These are phyloP conservation scores for Isoperla grammatica DNA, from an alignment of 2,888 invertebrate genomes.

Conservation along the genomic window DNA sequence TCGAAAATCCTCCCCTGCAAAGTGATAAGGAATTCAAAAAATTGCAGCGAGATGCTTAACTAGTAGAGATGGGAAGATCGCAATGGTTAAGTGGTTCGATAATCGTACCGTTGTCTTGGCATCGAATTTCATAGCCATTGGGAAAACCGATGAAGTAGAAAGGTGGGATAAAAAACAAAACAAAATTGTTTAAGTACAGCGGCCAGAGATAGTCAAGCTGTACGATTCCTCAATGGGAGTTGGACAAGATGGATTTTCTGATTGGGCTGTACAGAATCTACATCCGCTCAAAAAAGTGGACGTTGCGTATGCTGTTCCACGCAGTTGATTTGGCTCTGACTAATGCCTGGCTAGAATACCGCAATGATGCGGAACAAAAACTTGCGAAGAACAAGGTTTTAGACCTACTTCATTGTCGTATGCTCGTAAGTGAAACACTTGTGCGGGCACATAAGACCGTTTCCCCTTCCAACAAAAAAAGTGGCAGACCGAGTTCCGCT, in stretches of 20 bases:
- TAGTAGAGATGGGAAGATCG: conserved; percentile 3
- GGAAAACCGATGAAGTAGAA: conserved; percentile 28
- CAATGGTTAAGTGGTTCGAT: conserved; percentile 31
- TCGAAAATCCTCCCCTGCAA: conserved; percentile 25
- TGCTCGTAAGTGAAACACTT: not conserved
- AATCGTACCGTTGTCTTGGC: conserved; percentile 32
- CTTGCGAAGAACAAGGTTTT: not conserved
- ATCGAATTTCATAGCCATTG: conserved; percentile 33
- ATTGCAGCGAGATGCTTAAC: not conserved
- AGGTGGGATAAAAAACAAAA: conserved; percentile 25
- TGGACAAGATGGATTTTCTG: conserved; percentile 30
- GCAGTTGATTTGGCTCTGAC: conserved; percentile 28
- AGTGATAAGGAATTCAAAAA: conserved; percentile 23
- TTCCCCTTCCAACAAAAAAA: no score
- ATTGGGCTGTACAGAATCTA: conserved; percentile 28
- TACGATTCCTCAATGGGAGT: conserved; percentile 31
- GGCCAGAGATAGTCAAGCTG: conserved; percentile 31
- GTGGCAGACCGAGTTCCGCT: no score
- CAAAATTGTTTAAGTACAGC: conserved; percentile 25
- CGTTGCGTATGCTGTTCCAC: conserved; percentile 24
- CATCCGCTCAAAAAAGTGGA: conserved; percentile 20
- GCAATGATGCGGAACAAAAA: conserved; percentile 14
- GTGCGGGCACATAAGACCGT: not conserved
- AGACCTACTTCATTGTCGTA: not conserved
- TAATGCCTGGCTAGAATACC: conserved; percentile 30